phyloP scores from a whole-genome alignment of 2,888 invertebrate genomes.

The Oeneis ivallda region DNA sequence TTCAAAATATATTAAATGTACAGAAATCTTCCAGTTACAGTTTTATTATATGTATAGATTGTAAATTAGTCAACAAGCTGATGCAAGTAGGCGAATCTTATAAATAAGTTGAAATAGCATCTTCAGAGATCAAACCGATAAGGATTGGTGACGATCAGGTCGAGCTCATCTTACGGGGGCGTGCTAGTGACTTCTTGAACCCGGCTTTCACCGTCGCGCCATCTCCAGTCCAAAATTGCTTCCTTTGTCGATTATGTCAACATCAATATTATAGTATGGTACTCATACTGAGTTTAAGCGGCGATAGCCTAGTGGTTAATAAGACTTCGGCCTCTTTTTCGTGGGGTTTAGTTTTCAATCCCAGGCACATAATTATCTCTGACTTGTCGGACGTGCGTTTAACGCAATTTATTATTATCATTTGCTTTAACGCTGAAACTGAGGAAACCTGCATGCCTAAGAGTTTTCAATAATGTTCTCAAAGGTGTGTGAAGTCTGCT shows the following conservation, averaged over 20 bases:
- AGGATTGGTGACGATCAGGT: slow-evolving; percentile 57
- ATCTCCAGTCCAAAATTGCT: slow-evolving; percentile 47
- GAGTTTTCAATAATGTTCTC: too few relatives aligned
- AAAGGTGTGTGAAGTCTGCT: too few relatives aligned
- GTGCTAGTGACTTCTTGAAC: slow-evolving; percentile 71
- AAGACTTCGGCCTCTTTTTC: too few relatives aligned
- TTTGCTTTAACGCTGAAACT: too few relatives aligned
- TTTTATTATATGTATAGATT: too few relatives aligned
- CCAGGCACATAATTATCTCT: neutral
- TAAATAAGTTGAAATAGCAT: neutral
- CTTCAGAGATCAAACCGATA: slow-evolving; percentile 45
- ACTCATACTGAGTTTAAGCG: neutral
- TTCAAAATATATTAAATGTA: too few relatives aligned
- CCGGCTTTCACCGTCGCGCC: slow-evolving; percentile 64
- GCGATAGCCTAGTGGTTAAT: too few relatives aligned
- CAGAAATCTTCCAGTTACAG: too few relatives aligned
- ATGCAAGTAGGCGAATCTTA: neutral
- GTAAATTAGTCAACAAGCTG: neutral
- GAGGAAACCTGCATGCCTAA: too few relatives aligned
- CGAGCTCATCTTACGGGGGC: slow-evolving; percentile 43
- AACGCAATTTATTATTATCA: too few relatives aligned
- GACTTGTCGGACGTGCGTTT: too few relatives aligned
- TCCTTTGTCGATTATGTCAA: slow-evolving; percentile 46
- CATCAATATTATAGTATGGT: slow-evolving; percentile 7
- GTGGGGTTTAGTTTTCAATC: too few relatives aligned